These are phyloP conservation scores for Clarias macrocephalus DNA, from an alignment of 2,113 vertebrate genomes.

Conservation along the genomic window DNA sequence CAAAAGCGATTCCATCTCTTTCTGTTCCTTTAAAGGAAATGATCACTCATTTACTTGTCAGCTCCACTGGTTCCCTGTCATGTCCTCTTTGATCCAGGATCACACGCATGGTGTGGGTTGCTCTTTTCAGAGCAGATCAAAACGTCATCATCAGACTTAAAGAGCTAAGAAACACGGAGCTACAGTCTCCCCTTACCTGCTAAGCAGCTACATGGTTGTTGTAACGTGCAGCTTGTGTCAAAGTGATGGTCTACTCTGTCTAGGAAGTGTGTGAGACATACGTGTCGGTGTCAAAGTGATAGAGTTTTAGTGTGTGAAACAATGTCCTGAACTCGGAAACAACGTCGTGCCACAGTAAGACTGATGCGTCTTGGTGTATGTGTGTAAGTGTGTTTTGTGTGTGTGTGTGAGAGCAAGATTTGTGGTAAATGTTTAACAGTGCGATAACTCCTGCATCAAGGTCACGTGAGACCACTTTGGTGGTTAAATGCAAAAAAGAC, in stretches of 20 bases:
- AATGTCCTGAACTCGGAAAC: conserved; percentile 18
- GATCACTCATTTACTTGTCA: not conserved
- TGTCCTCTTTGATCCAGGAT: not conserved
- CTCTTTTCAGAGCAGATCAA: not conserved
- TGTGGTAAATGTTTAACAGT: conserved; percentile 45
- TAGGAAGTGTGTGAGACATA: conserved; percentile 37
- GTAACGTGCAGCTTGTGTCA: conserved; percentile 29
- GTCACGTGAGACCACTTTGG: not conserved
- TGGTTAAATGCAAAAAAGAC: not conserved
- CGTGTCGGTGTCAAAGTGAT: conserved; percentile 36
- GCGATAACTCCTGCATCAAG: conserved; percentile 6
- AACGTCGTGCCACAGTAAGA: conserved; percentile 47
- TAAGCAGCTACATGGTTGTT: conserved; percentile 12
- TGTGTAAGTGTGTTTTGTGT: conserved; percentile 24
- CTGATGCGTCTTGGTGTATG: conserved; percentile 44
- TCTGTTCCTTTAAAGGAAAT: not conserved
- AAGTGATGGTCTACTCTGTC: conserved; percentile 34
- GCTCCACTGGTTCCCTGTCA: not conserved
- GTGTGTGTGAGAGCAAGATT: conserved; percentile 41
- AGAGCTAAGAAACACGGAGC: conserved; percentile 1
- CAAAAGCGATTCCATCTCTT: not conserved
- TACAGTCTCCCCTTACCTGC: conserved; percentile 43
- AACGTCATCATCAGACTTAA: not conserved
- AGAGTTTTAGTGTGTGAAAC: conserved; percentile 4
- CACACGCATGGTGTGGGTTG: not conserved